Evolutionary conservation across 2,797 vertebrate species (phyloP).

Genomic region (Hybognathus amarus): DNA sequence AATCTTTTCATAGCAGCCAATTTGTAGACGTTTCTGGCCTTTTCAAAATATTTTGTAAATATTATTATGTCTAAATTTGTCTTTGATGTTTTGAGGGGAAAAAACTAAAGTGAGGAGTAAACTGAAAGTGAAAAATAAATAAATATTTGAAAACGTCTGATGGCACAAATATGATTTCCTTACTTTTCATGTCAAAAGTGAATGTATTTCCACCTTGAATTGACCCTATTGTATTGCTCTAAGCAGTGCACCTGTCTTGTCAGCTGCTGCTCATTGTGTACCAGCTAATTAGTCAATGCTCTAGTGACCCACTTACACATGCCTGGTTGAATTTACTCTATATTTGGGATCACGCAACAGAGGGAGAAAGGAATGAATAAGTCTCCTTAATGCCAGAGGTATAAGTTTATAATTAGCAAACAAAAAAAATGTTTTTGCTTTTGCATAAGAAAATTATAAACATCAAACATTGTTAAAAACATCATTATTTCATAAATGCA

Average conservation of each 20-base stretch:
- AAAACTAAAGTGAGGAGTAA: neutral
- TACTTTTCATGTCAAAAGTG: constrained; percentile 69
- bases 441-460: neutral
- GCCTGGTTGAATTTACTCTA: constrained; percentile 66
- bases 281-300: constrained; percentile 71
- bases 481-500: too few relatives aligned
- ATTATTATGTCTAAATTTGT: neutral
- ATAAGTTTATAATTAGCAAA: neutral
- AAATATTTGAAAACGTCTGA: neutral
- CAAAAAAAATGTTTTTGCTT: neutral
- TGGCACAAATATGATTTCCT: constrained; percentile 61
- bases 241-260: constrained; percentile 57
- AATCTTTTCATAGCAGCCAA: neutral
- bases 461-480: neutral
- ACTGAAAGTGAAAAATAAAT: neutral
- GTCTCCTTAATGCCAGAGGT: neutral
- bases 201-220: constrained; percentile 63
- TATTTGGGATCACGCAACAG: constrained; percentile 69
- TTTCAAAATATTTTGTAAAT: neutral
- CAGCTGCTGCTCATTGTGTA: constrained; percentile 60
- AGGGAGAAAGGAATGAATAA: constrained; percentile 51
- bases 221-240: constrained; percentile 65
- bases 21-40: neutral
- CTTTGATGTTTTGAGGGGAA: neutral
- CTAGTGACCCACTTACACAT: constrained; percentile 74